These are phyloP conservation scores for Pluvialis apricaria DNA, from an alignment of 2,113 vertebrate species.

Conservation along the genomic window DNA sequence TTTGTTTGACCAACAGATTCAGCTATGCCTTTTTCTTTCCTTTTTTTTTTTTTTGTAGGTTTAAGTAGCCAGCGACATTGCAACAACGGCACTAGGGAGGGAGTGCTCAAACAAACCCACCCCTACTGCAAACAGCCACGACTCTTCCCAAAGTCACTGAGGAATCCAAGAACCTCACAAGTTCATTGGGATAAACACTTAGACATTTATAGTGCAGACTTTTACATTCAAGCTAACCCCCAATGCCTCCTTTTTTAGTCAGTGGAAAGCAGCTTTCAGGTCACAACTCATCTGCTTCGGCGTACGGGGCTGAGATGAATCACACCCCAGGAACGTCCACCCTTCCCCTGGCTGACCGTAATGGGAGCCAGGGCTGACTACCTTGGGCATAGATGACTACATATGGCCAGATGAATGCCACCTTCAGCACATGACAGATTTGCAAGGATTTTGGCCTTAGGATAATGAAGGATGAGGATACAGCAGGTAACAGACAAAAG, in stretches of 20 bases:
- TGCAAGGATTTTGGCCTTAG: neutral
- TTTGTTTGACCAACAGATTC: neutral
- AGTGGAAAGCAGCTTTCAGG: neutral
- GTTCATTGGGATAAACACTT: neutral
- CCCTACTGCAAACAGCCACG: accelerated
- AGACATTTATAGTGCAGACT: neutral
- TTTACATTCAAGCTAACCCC: neutral
- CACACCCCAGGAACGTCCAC: neutral
- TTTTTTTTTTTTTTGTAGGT: neutral
- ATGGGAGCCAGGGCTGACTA: neutral
- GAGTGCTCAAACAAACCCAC: neutral
- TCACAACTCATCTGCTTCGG: neutral
- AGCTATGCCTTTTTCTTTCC: neutral
- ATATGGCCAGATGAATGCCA: neutral
- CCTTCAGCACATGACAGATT: neutral
- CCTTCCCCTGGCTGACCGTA: neutral
- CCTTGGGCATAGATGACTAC: neutral
- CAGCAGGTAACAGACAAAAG: neutral
- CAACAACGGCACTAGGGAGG: neutral
- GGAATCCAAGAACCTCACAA: neutral
- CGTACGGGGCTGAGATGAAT: neutral
- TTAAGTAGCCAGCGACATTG: neutral
- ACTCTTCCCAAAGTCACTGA: neutral
- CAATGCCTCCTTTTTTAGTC: neutral
- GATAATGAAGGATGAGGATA: neutral